Conservation (phyloP, 1,140 invertebrate genomes). For the Heliothis subflexa region DNA sequence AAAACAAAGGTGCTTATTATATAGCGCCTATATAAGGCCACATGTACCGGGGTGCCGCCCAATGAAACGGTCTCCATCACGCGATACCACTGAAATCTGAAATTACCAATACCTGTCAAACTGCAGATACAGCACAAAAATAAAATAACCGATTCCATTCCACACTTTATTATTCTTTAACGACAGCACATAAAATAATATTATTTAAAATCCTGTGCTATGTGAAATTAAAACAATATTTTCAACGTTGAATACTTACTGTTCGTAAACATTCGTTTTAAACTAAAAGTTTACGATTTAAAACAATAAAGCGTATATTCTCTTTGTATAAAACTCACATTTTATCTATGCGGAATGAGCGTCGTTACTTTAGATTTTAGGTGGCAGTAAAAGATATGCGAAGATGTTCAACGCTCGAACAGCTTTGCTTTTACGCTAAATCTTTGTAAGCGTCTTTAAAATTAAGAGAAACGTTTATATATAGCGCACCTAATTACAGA, state of each 20-base stretch:
- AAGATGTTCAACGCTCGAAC: conserved; percentile 40
- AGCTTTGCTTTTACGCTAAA: conserved; percentile 34
- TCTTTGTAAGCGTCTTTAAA: conserved; percentile 32
- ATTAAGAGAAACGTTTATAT: conserved; percentile 2
- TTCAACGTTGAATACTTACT: conserved; percentile 12
- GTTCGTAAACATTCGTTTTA: conserved; percentile 24
- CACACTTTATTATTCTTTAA: conserved; percentile 25
- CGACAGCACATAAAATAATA: conserved; percentile 16
- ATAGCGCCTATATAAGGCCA: conserved; percentile 47
- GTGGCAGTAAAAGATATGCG: conserved; percentile 39
- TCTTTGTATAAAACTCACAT: conserved; percentile 37
- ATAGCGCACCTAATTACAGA: conserved; percentile 18
- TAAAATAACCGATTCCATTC: conserved; percentile 25
- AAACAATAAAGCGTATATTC: conserved; percentile 43
- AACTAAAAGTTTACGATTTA: conserved; percentile 42
- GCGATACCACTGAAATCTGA: conserved; percentile 59
- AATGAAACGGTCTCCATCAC: conserved; percentile 66
- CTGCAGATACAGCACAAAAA: conserved; percentile 21
- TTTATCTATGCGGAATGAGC: conserved; percentile 44
- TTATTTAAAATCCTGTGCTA: conserved; percentile 22
- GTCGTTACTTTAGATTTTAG: conserved; percentile 46
- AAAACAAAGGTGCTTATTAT: conserved; percentile 58
- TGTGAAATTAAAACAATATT: conserved; percentile 32
- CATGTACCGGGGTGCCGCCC: conserved; percentile 52
- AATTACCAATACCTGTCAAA: conserved; percentile 37